A percentile compares a stretch with the other conserved stretches of the same genome.
These are phyloP conservation scores for Microcebus tavaratra DNA, from an alignment of 2,113 vertebrate species.

Conservation along the genomic window DNA sequence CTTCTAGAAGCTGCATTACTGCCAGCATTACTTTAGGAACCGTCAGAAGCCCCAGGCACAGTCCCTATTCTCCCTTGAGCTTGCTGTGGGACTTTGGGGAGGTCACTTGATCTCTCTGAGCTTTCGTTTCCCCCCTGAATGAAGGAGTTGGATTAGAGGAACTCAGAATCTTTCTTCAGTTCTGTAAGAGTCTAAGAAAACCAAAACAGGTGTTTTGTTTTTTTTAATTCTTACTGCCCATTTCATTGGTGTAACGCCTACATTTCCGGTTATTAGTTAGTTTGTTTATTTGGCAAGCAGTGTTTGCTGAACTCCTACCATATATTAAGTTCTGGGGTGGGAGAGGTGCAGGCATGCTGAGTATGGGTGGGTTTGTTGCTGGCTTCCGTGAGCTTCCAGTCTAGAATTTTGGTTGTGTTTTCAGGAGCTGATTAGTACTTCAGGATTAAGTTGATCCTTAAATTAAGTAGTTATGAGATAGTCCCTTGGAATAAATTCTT, in stretches of 20 bases:
- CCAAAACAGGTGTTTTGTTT: no score
- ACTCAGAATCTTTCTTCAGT: not conserved
- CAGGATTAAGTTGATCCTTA: not conserved
- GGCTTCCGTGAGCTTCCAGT: not conserved
- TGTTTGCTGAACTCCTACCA: not conserved
- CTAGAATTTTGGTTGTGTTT: conserved; percentile 24
- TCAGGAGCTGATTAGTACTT: not conserved
- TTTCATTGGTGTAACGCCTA: not conserved
- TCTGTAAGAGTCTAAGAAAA: not conserved
- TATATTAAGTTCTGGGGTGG: not conserved
- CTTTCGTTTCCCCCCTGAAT: not conserved
- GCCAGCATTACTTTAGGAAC: not conserved
- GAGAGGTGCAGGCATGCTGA: no score
- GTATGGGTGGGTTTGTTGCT: not conserved
- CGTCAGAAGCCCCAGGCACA: accelerated
- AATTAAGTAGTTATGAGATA: not conserved
- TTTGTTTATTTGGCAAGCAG: not conserved
- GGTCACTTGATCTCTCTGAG: not conserved
- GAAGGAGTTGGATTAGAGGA: not conserved
- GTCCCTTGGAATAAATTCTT: not conserved
- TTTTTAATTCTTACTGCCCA: not conserved
- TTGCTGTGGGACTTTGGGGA: not conserved
- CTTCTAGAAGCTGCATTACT: not conserved
- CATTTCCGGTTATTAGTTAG: not conserved
- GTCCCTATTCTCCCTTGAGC: accelerated